Conservation (phyloP, 2,113 vertebrate species). For the Semicossyphus pulcher region DNA sequence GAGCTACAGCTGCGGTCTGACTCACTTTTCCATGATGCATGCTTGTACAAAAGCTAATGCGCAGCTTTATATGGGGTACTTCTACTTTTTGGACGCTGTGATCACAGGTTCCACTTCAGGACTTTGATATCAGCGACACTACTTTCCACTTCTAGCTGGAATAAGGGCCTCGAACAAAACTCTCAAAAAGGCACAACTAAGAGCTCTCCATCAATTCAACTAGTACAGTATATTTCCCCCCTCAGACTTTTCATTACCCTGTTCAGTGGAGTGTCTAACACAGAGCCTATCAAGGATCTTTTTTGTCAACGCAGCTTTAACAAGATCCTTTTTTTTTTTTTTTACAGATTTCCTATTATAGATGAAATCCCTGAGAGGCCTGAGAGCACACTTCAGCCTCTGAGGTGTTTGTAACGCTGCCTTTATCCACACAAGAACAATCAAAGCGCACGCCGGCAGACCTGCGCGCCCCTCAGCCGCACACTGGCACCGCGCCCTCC, state of each 20-base stretch:
- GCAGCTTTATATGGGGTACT: no score
- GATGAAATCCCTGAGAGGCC: slow-evolving; percentile 29
- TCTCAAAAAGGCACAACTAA: no score
- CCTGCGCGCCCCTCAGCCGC: slow-evolving; percentile 38
- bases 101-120: no score
- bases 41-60: no score
- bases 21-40: no score
- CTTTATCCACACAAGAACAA: slow-evolving; percentile 49
- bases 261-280: slow-evolving; percentile 57
- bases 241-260: slow-evolving; percentile 61
- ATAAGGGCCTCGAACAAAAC: background rate
- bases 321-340: slow-evolving; percentile 27
- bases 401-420: slow-evolving; percentile 40
- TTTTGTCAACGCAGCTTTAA: slow-evolving; percentile 7
- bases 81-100: no score
- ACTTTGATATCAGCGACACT: no score
- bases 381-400: slow-evolving; percentile 9
- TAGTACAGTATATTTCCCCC: slow-evolving; percentile 26
- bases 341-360: slow-evolving; percentile 9
- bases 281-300: slow-evolving; percentile 19
- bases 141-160: no score
- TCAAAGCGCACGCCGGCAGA: slow-evolving; percentile 47
- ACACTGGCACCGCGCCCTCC: slow-evolving; percentile 43
- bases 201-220: slow-evolving; percentile 29
- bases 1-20: no score